Evolutionary conservation across 1,140 invertebrate species (phyloP).

Genomic region (Leptinotarsa texana): DNA sequence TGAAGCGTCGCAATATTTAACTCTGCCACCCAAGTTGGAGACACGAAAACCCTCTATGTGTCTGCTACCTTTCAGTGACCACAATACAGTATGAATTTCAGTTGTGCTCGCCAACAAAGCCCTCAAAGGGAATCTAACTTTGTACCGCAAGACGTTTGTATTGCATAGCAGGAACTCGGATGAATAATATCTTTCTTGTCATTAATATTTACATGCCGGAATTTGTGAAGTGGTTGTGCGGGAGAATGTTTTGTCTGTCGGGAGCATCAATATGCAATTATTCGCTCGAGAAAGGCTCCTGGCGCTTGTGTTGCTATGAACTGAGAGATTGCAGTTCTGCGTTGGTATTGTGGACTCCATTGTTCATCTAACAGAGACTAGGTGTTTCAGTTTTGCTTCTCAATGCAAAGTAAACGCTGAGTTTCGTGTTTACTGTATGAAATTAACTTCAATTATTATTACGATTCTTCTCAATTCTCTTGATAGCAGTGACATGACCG

Average conservation of each 20-base stretch:
- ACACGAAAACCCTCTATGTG: not conserved
- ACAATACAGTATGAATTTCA: constrained; percentile 11
- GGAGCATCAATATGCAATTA: constrained; percentile 26
- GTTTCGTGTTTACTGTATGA: too few species aligned
- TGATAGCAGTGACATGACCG: too few species aligned
- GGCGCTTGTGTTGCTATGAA: not conserved
- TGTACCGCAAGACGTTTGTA: constrained; percentile 20
- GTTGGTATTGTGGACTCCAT: too few species aligned
- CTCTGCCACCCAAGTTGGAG: not conserved
- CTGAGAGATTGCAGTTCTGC: too few species aligned
- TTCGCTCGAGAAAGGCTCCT: not conserved
- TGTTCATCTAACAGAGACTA: too few species aligned
- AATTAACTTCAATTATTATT: too few species aligned
- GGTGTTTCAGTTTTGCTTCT: too few species aligned
- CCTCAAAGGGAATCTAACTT: constrained; percentile 14
- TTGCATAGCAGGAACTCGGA: constrained; percentile 10
- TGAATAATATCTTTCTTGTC: constrained; percentile 26
- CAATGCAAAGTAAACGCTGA: too few species aligned
- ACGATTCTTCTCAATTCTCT: too few species aligned
- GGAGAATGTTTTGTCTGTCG: constrained; percentile 21
- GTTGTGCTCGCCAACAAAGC: constrained; percentile 8
- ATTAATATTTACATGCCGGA: constrained; percentile 24
- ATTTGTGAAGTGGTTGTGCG: constrained; percentile 20
- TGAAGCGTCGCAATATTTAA: not conserved
- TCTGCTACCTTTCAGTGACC: constrained; percentile 6